Evolutionary conservation across 2,888 invertebrate species (phyloP), one percentile per base, ranked within the genome.

Genomic region (Augochlorella aurata): DNA sequence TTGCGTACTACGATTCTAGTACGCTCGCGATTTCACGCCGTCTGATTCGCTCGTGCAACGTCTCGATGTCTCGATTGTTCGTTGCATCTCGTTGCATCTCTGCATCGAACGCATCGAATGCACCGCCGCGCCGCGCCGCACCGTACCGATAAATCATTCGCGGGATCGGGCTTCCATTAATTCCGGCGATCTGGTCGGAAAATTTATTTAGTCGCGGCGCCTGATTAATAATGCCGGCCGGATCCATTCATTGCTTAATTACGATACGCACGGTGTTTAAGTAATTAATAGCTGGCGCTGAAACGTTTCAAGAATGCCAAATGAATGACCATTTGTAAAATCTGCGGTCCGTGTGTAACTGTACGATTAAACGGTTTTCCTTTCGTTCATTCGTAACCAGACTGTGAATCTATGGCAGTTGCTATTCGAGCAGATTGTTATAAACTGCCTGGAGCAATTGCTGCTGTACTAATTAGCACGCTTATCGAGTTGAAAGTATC

Each of bases 21-120:
- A 8, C 61, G 52, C 71, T 58, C 58, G 79, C 67, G 72, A 77
- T 77, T 77, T 72, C 67, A 67, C 50, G 24, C 45, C 47, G 21
- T 47, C 71, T 29, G 66, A 49, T 58, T 67, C 5, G 45, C 38
- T 47, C 18, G 24, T 24, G 44, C 7, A 16, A 16, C 70, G 63
- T 24, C 67, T 61, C 67, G 58, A 47, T 47, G 16, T 69, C 54
- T 44, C 54, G 45, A 49, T 61, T 54, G 52, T 73, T 73, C 63
- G 29, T 54, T 38, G 16, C 29, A 50, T 16, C 49, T 50, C 16
- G 58, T 66, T 66, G 52, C 58, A 24, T 49, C 58, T 61, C 58
- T 14, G 24, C 24, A 58, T 16, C 38, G 24, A 21, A 10, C 12
- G 47, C 47, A 47, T 74, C 50, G 52, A 38, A 58, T 16, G 21